Evolutionary conservation across 2,113 vertebrate species (phyloP).

Genomic region (pig (Sus scrofa)): DNA sequence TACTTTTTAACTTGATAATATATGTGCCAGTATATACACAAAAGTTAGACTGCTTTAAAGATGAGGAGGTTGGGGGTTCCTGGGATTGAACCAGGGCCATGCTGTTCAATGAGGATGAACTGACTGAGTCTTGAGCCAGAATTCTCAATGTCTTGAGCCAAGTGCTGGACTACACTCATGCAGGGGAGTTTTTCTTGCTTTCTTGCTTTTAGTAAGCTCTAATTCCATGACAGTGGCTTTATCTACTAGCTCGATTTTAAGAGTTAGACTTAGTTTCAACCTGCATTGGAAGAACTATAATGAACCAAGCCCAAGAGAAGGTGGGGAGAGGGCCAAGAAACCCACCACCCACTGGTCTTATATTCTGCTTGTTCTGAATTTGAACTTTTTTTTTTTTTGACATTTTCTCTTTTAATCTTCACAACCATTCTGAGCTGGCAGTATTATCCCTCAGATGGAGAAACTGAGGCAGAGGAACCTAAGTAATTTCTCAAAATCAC

Average conservation of each 20-base stretch:
- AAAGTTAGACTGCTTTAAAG: no score
- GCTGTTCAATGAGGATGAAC: no score
- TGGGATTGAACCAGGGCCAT: background rate
- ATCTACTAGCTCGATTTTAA: background rate
- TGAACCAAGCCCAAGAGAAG: background rate
- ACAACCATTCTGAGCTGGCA: no score
- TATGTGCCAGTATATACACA: no score
- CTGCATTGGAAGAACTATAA: background rate
- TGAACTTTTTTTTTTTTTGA: no score
- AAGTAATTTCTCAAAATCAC: no score
- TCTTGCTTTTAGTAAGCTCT: background rate
- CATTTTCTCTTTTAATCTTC: no score
- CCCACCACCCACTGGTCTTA: rapidly evolving
- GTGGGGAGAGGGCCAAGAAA: background rate
- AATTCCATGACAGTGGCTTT: background rate
- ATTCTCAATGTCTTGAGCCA: background rate
- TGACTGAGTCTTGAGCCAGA: background rate
- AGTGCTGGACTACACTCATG: background rate
- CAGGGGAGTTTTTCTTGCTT: background rate
- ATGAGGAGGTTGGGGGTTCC: background rate
- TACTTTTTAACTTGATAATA: no score
- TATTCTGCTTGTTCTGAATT: background rate
- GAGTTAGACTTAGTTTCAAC: background rate
- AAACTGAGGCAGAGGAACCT: no score
- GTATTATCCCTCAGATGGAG: no score